Evolutionary conservation across 1,140 invertebrate species (phyloP).

Genomic region (Neelides sp.): DNA sequence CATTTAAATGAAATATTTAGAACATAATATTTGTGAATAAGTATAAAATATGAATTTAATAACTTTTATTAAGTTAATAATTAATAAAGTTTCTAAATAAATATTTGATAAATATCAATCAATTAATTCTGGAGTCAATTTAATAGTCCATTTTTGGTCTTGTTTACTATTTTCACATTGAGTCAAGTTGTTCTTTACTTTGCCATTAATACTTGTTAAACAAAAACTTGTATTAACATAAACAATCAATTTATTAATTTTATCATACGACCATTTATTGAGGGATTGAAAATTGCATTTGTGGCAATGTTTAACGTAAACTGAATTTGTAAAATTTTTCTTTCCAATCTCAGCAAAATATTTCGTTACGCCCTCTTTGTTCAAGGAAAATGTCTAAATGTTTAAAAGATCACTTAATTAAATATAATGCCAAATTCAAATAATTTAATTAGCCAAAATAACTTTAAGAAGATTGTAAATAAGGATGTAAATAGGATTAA

Average conservation of each 20-base stretch:
- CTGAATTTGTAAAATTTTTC: constrained; percentile 6
- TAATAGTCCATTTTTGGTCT: background rate
- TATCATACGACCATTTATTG: constrained; percentile 9
- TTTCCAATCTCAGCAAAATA: constrained; percentile 1
- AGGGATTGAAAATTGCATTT: constrained; percentile 1
- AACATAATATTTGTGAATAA: too few species aligned
- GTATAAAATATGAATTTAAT: too few species aligned
- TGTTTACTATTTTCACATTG: constrained; percentile 9
- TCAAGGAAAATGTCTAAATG: background rate
- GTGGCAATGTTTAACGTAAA: constrained; percentile 3
- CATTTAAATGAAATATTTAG: too few species aligned
- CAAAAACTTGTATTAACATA: background rate
- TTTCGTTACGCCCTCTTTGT: constrained; percentile 3
- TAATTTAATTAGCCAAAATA: constrained; percentile 7
- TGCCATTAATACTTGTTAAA: constrained; percentile 10
- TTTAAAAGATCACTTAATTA: constrained; percentile 2
- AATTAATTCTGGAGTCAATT: too few species aligned
- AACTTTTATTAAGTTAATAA: too few species aligned
- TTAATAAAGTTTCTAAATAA: too few species aligned
- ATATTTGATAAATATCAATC: too few species aligned
- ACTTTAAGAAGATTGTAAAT: too few species aligned
- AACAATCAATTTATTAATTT: constrained; percentile 6
- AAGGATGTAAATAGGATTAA: too few species aligned
- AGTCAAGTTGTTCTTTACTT: constrained; percentile 8
- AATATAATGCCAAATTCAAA: background rate